These are phyloP conservation scores for Maccullochella peelii DNA, from an alignment of 2,113 vertebrate species.

Conservation along the genomic window DNA sequence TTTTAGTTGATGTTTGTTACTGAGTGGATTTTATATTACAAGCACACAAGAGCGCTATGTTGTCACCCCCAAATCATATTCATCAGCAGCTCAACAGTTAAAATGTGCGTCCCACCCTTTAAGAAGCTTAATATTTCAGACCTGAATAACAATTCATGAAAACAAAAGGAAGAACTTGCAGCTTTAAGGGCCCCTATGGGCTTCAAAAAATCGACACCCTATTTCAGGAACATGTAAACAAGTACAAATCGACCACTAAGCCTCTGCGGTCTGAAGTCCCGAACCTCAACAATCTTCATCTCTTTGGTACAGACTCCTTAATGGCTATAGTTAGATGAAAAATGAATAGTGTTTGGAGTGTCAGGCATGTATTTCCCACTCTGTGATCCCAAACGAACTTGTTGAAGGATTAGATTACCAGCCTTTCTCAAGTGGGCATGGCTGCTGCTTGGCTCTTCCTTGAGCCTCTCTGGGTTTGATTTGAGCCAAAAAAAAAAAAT, in stretches of 20 bases:
- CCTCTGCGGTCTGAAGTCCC: neutral
- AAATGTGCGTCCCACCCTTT: neutral
- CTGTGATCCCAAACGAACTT: slow-evolving; percentile 87
- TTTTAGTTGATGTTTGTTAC: too few species aligned
- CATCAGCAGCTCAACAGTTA: neutral
- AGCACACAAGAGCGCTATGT: too few species aligned
- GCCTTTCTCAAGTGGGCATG: slow-evolving; percentile 75
- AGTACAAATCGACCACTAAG: slow-evolving; percentile 13
- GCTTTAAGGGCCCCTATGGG: neutral
- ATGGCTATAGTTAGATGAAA: slow-evolving; percentile 17
- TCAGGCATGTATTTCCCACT: slow-evolving; percentile 71
- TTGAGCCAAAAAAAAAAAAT: slow-evolving; percentile 78
- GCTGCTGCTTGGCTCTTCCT: slow-evolving; percentile 84
- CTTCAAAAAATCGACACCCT: neutral
- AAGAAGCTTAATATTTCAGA: neutral
- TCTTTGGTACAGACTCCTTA: slow-evolving; percentile 18
- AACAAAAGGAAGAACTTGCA: neutral
- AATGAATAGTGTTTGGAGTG: neutral
- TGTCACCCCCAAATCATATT: neutral
- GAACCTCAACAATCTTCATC: neutral
- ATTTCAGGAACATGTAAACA: slow-evolving; percentile 35
- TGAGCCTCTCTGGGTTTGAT: slow-evolving; percentile 89
- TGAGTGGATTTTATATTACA: too few species aligned
- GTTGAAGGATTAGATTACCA: slow-evolving; percentile 89
- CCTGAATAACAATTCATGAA: neutral